Conservation (phyloP, 2,113 vertebrate species). For the Seriola rivoliana region DNA sequence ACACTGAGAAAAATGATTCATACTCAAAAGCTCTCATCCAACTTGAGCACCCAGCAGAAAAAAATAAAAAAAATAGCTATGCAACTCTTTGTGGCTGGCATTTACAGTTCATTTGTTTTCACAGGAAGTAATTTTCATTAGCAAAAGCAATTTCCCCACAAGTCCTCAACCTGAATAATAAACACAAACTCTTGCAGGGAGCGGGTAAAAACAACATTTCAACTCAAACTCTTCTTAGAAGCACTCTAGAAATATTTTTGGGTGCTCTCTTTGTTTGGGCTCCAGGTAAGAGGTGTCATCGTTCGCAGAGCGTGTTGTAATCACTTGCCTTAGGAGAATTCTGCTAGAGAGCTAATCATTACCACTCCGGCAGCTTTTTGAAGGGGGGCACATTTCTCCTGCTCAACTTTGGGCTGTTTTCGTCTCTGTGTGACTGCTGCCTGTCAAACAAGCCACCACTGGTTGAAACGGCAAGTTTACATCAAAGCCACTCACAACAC, state of each 20-base stretch:
- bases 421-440: constrained; percentile 67
- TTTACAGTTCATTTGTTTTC: constrained; percentile 76
- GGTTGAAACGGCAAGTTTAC: constrained; percentile 64
- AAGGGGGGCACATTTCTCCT: constrained; percentile 33
- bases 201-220: constrained; percentile 43
- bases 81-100: constrained; percentile 52
- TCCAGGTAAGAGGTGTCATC: constrained; percentile 79
- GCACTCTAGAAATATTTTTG: constrained; percentile 62
- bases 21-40: constrained; percentile 61
- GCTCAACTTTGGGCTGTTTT: constrained; percentile 64
- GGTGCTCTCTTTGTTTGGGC: constrained; percentile 76
- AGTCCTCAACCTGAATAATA: constrained; percentile 73
- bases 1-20: constrained; percentile 65
- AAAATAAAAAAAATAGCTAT: constrained; percentile 53
- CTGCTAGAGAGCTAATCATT: constrained; percentile 72
- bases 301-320: constrained; percentile 74
- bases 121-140: constrained; percentile 77
- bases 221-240: constrained; percentile 56
- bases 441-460: constrained; percentile 63
- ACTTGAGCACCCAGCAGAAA: constrained; percentile 46
- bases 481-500: constrained; percentile 64
- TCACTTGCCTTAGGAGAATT: constrained; percentile 73
- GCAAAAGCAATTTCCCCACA: constrained; percentile 73
- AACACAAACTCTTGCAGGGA: constrained; percentile 54
- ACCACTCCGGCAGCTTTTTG: constrained; percentile 58